Percentiles rank a stretch among this genome's conserved stretches.
These are phyloP conservation scores for Palaemon carinicauda DNA, from an alignment of 1,140 invertebrate genomes.

Conservation along the genomic window DNA sequence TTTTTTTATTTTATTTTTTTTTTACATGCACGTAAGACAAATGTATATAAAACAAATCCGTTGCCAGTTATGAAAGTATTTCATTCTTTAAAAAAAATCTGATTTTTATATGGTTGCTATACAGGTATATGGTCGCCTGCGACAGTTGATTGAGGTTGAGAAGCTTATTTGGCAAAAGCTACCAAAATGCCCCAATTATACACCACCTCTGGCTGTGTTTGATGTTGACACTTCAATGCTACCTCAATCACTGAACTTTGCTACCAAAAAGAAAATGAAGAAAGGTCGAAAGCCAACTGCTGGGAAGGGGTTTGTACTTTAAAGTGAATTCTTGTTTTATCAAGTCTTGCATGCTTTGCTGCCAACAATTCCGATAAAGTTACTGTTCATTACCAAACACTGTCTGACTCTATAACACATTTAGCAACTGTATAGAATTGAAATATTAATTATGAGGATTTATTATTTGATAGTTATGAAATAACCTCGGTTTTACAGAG, in stretches of 20 bases:
- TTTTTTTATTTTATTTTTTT: too few species aligned
- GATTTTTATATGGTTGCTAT: not conserved
- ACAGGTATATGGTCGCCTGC: constrained; percentile 64
- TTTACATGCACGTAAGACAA: too few species aligned
- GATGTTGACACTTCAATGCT: constrained; percentile 30
- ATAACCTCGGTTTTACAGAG: too few species aligned
- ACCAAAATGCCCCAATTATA: constrained; percentile 56
- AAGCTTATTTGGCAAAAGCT: constrained; percentile 62
- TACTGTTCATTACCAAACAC: too few species aligned
- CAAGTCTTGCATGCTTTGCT: too few species aligned
- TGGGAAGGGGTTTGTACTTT: constrained; percentile 32
- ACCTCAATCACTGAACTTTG: not conserved
- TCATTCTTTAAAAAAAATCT: not conserved
- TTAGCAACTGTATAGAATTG: too few species aligned
- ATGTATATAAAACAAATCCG: too few species aligned
- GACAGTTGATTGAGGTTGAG: constrained; percentile 64
- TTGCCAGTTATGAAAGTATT: too few species aligned
- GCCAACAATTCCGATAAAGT: too few species aligned
- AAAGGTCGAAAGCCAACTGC: not conserved
- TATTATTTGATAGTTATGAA: too few species aligned
- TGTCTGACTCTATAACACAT: too few species aligned
- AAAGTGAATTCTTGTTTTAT: not conserved
- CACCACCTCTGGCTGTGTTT: constrained; percentile 58
- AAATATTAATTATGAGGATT: too few species aligned
- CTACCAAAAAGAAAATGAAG: constrained; percentile 22